These are phyloP conservation scores for Tiliqua scincoides DNA, from an alignment of 2,113 vertebrate genomes.

Conservation along the genomic window DNA sequence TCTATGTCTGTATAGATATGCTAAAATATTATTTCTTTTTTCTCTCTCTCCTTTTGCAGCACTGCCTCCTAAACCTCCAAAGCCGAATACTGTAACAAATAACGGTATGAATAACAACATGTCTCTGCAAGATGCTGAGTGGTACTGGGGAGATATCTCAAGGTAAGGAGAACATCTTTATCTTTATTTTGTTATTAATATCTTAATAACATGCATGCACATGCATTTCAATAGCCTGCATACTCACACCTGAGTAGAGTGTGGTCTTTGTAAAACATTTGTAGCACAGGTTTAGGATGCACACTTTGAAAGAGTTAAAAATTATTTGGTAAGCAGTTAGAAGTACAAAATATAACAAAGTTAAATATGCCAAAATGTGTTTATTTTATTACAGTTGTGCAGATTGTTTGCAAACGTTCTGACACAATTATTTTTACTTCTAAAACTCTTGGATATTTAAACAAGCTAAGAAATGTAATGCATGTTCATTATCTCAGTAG, in stretches of 20 bases:
- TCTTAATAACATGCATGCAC: background rate
- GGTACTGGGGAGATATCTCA: slow-evolving; percentile 99
- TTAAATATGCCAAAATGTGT: slow-evolving; percentile 37
- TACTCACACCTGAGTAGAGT: slow-evolving; percentile 26
- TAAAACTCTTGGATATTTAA: background rate
- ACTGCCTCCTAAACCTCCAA: slow-evolving; percentile 96
- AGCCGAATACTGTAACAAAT: slow-evolving; percentile 89
- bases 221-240: background rate
- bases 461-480: slow-evolving; percentile 29
- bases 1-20: slow-evolving; percentile 30
- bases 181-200: background rate
- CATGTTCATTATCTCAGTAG: slow-evolving; percentile 51
- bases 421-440: slow-evolving; percentile 1
- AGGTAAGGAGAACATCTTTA: slow-evolving; percentile 78
- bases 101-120: slow-evolving; percentile 98
- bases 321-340: slow-evolving; percentile 36
- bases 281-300: slow-evolving; percentile 52
- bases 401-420: slow-evolving; percentile 22
- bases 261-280: slow-evolving; percentile 54
- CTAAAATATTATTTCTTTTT: slow-evolving; percentile 46
- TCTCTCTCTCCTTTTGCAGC: slow-evolving; percentile 76
- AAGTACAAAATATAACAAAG: slow-evolving; percentile 44
- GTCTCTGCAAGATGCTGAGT: slow-evolving; percentile 97
- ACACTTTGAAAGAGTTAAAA: slow-evolving; percentile 63
- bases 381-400: slow-evolving; percentile 39